A percentile compares a stretch with the other conserved stretches of the same genome.
phyloP scores from a whole-genome alignment of 2,797 vertebrate species.

The Cetoscarus ocellatus region DNA sequence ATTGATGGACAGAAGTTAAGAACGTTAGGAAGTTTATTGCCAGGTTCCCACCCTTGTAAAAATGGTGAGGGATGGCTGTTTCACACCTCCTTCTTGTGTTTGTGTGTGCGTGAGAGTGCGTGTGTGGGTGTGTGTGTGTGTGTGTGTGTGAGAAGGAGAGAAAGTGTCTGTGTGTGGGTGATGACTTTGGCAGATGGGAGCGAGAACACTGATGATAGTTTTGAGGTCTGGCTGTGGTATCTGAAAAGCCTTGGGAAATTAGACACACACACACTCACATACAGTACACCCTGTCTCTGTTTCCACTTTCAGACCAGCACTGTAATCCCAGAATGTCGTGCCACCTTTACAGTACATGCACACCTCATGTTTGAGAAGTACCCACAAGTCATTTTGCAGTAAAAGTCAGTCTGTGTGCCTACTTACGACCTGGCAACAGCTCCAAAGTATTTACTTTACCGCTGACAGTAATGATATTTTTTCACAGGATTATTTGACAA shows the following conservation, averaged over 20 bases:
- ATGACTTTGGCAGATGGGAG: constrained; percentile 81
- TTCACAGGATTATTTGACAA: not conserved
- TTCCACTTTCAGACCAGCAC: constrained; percentile 67
- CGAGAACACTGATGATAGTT: constrained; percentile 76
- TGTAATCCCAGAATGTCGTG: constrained; percentile 51
- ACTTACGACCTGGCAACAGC: constrained; percentile 25
- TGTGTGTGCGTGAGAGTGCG: constrained; percentile 14
- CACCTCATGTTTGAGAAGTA: constrained; percentile 45
- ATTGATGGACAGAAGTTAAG: constrained; percentile 61
- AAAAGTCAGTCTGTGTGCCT: constrained; percentile 31
- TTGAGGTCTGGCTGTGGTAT: constrained; percentile 79
- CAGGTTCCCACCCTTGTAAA: constrained; percentile 70
- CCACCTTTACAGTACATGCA: constrained; percentile 59
- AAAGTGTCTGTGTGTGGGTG: constrained; percentile 58
- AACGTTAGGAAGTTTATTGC: constrained; percentile 67
- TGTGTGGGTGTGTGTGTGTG: constrained; percentile 6
- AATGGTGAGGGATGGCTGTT: constrained; percentile 63
- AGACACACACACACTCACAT: constrained; percentile 69
- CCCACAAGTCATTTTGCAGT: constrained; percentile 31
- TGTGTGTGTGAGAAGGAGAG: constrained; percentile 11
- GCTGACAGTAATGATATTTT: constrained; percentile 3
- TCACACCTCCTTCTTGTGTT: constrained; percentile 63
- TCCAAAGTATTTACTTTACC: constrained; percentile 24
- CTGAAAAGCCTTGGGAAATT: constrained; percentile 75
- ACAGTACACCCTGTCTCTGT: constrained; percentile 64